A percentile compares a stretch with the other conserved stretches of the same genome.
Conservation (phyloP, 2,113 vertebrate genomes). For the Nanorana parkeri region DNA sequence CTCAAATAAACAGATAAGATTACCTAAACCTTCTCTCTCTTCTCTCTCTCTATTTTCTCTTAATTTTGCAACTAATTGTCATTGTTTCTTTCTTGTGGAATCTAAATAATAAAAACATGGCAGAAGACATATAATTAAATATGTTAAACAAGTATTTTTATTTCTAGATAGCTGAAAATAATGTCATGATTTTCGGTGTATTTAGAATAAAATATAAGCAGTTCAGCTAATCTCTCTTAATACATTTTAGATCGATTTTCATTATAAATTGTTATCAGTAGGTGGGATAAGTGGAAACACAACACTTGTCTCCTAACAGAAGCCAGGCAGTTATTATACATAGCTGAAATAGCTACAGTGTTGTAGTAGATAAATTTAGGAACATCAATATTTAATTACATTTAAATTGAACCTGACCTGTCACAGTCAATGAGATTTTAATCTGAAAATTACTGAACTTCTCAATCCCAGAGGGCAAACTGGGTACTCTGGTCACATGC, state of each 20-base stretch:
- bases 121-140: not conserved
- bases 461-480: conserved; percentile 44
- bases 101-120: no score
- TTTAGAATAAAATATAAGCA: conserved; percentile 17
- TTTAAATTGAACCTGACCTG: conserved; percentile 56
- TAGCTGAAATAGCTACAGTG: conserved; percentile 20
- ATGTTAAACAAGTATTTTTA: not conserved
- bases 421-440: conserved; percentile 56
- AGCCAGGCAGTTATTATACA: conserved; percentile 41
- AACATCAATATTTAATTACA: conserved; percentile 56
- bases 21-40: no score
- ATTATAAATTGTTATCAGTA: conserved; percentile 14
- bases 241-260: conserved; percentile 20
- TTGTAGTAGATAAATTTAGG: conserved; percentile 34
- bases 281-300: conserved; percentile 12
- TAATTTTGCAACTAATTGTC: no score
- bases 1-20: no score
- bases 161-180: not conserved
- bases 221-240: conserved; percentile 13
- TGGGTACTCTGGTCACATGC: conserved; percentile 50
- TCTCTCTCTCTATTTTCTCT: no score
- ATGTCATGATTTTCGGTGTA: not conserved
- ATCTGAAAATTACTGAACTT: conserved; percentile 51
- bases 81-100: no score
- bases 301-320: conserved; percentile 45